Conservation (phyloP, 2,113 vertebrate genomes). For the Corydoras maculifer region DNA sequence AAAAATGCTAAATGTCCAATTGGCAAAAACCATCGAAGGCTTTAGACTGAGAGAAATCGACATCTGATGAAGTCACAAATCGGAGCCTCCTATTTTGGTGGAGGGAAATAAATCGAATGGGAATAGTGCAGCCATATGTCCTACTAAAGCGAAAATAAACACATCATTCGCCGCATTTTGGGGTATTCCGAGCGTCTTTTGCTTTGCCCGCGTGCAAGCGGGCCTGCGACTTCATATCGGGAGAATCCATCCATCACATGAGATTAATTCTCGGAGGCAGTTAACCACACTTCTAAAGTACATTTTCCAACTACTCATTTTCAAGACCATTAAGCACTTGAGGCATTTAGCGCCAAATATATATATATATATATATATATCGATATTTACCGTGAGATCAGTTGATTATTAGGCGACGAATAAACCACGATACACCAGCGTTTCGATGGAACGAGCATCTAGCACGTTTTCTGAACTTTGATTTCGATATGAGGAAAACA, state of each 20-base stretch:
- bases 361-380: no score
- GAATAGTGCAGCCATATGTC: slow-evolving; percentile 10
- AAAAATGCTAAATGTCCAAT: slow-evolving; percentile 18
- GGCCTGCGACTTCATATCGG: slow-evolving; percentile 25
- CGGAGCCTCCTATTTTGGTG: neutral
- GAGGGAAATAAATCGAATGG: neutral
- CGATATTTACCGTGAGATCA: slow-evolving; percentile 83
- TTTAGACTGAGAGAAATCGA: slow-evolving; percentile 11
- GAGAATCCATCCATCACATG: slow-evolving; percentile 41
- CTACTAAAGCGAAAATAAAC: neutral
- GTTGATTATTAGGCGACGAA: slow-evolving; percentile 78
- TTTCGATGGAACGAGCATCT: slow-evolving; percentile 76
- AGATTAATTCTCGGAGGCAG: slow-evolving; percentile 56
- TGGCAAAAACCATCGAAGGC: slow-evolving; percentile 4
- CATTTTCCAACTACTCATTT: slow-evolving; percentile 87
- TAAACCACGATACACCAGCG: slow-evolving; percentile 75
- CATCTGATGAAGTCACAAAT: slow-evolving; percentile 17
- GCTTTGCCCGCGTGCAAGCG: neutral
- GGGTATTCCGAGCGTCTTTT: neutral
- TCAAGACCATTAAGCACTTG: slow-evolving; percentile 86
- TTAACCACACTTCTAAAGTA: slow-evolving; percentile 91
- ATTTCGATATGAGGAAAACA: slow-evolving; percentile 41
- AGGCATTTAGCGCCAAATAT: slow-evolving; percentile 90
- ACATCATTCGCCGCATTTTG: neutral
- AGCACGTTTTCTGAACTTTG: neutral